Evolutionary conservation across 2,113 vertebrate species (phyloP).

Genomic region (Pseudopipra pipra): DNA sequence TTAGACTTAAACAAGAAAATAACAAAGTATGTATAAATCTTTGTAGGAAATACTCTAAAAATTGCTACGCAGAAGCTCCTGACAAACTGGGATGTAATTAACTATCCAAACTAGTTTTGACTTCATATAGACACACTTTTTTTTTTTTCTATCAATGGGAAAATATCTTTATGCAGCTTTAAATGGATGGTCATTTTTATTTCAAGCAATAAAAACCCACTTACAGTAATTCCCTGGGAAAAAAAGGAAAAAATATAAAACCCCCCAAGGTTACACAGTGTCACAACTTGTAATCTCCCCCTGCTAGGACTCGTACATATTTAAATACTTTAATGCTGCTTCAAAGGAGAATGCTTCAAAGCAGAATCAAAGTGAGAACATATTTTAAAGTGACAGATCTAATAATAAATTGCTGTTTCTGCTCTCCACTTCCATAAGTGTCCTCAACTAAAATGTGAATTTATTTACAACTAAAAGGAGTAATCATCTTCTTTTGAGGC

Average conservation of each 20-base stretch:
- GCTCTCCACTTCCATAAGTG: constrained; percentile 44
- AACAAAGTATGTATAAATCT: neutral
- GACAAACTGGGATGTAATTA: neutral
- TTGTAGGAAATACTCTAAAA: neutral
- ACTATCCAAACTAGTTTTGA: neutral
- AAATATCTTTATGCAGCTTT: neutral
- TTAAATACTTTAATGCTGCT: constrained; percentile 52
- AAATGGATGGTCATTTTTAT: constrained; percentile 21
- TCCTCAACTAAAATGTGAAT: constrained; percentile 29
- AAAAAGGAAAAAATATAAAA: neutral
- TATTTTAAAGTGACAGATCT: constrained; percentile 56
- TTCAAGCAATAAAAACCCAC: neutral
- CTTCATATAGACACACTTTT: neutral
- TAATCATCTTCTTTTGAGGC: constrained; percentile 30
- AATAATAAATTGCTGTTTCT: constrained; percentile 58
- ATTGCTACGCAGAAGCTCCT: neutral
- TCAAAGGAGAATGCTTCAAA: constrained; percentile 56
- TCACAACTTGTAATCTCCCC: constrained; percentile 60
- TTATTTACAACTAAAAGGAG: constrained; percentile 49
- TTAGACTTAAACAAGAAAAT: neutral
- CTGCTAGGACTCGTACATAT: constrained; percentile 29
- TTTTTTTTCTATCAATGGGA: neutral
- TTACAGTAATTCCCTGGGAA: neutral
- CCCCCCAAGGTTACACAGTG: constrained; percentile 6
- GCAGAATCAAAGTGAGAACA: constrained; percentile 14